A percentile compares a stretch with the other conserved stretches of the same genome.
phyloP scores from a whole-genome alignment of 2,888 invertebrate species.

The Caenorhabditis becei region DNA sequence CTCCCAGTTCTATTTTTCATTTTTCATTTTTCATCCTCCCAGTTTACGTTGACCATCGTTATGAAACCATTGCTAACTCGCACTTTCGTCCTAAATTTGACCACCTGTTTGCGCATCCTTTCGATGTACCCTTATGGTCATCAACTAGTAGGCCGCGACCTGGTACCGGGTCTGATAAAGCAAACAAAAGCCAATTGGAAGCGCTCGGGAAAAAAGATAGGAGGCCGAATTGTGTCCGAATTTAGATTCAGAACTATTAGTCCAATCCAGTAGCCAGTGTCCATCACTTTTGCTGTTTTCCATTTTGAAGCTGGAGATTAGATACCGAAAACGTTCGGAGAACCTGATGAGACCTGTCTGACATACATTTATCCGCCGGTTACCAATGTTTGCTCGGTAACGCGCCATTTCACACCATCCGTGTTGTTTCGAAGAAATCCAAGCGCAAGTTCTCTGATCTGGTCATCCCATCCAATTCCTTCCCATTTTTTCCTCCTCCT shows the following conservation, averaged over 20 bases:
- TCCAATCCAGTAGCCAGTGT: conserved; percentile 4
- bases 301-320: neutral
- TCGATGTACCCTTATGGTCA: conserved; percentile 51
- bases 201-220: conserved; percentile 22
- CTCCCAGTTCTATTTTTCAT: conserved; percentile 10
- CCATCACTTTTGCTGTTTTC: neutral
- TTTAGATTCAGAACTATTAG: conserved; percentile 31
- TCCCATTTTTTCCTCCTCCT: conserved; percentile 3
- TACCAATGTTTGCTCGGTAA: conserved; percentile 64
- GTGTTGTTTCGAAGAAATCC: conserved; percentile 51
- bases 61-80: neutral
- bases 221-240: neutral
- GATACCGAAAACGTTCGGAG: conserved; percentile 17
- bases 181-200: conserved; percentile 50
- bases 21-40: neutral
- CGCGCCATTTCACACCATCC: conserved; percentile 51
- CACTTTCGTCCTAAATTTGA: conserved; percentile 49
- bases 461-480: conserved; percentile 1
- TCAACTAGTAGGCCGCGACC: conserved; percentile 55
- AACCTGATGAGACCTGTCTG: conserved; percentile 39
- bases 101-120: conserved; percentile 58
- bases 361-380: conserved; percentile 34
- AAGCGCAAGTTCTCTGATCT: neutral
- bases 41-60: neutral
- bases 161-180: conserved; percentile 57